phyloP scores from a whole-genome alignment of 2,797 vertebrate species.

The Zenarchopterus dispar region DNA sequence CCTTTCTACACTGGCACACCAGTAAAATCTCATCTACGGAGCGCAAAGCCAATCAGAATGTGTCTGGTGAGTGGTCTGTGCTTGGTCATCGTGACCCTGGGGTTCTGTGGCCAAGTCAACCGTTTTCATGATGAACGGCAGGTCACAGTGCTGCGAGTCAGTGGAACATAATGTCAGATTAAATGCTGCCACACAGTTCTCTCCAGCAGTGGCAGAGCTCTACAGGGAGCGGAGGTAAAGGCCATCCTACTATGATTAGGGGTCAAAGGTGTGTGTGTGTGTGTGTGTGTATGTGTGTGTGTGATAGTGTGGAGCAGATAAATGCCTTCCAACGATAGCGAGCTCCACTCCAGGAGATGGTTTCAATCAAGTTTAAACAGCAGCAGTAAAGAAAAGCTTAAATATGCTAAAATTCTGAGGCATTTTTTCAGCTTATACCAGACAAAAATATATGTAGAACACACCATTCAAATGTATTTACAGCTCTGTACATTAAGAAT shows the following conservation, averaged over 20 bases:
- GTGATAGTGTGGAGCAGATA: slow-evolving; percentile 62
- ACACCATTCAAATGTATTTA: slow-evolving; percentile 87
- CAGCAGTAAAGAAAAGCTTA: slow-evolving; percentile 78
- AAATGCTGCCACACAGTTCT: slow-evolving; percentile 73
- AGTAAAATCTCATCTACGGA: slow-evolving; percentile 34
- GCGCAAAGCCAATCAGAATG: slow-evolving; percentile 64
- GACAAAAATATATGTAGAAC: slow-evolving; percentile 83
- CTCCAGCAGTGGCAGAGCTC: slow-evolving; percentile 65
- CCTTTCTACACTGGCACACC: slow-evolving; percentile 39
- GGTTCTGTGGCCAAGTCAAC: slow-evolving; percentile 72
- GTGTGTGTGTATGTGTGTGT: slow-evolving; percentile 19
- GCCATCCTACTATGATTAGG: slow-evolving; percentile 77
- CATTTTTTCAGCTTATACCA: slow-evolving; percentile 74
- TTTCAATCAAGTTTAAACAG: slow-evolving; percentile 79
- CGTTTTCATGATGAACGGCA: slow-evolving; percentile 72
- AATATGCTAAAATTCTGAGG: slow-evolving; percentile 80
- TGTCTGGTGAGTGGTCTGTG: slow-evolving; percentile 36
- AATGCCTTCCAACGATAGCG: slow-evolving; percentile 69
- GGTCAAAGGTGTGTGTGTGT: slow-evolving; percentile 59
- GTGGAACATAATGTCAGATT: slow-evolving; percentile 75
- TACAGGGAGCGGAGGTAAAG: slow-evolving; percentile 74
- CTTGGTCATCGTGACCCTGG: slow-evolving; percentile 62
- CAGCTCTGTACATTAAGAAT: slow-evolving; percentile 85
- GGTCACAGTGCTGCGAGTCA: slow-evolving; percentile 79
- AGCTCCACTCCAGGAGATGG: slow-evolving; percentile 62